phyloP scores from a whole-genome alignment of 2,797 vertebrate genomes.

The Carapus acus region DNA sequence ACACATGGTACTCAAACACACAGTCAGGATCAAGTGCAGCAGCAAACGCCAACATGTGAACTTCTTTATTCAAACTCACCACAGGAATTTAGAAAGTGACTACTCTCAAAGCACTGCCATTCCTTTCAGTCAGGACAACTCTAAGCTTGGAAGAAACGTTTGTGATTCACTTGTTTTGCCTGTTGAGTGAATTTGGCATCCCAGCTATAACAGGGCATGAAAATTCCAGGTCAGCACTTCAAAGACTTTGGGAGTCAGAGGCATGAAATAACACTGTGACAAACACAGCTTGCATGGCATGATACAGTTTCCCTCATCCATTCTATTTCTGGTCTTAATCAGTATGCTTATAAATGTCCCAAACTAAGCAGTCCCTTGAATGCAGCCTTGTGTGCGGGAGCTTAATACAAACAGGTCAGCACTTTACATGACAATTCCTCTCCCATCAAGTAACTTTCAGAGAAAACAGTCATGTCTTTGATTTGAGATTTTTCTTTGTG shows the following conservation, averaged over 20 bases:
- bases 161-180: conserved; percentile 48
- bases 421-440: conserved; percentile 31
- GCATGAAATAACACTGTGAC: conserved; percentile 70
- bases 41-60: background rate
- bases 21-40: conserved; percentile 8
- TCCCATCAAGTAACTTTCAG: no score
- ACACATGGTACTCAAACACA: conserved; percentile 27
- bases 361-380: conserved; percentile 59
- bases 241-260: conserved; percentile 61
- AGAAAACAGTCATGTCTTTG: no score
- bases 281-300: conserved; percentile 61
- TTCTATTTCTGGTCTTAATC: conserved; percentile 55
- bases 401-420: conserved; percentile 53
- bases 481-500: no score
- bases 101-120: conserved; percentile 6
- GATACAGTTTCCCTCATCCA: conserved; percentile 54
- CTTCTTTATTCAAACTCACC: background rate
- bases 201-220: conserved; percentile 44
- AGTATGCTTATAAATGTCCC: conserved; percentile 51
- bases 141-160: conserved; percentile 34
- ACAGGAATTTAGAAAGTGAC: background rate
- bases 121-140: conserved; percentile 24
- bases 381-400: conserved; percentile 43
- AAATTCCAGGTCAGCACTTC: conserved; percentile 48
- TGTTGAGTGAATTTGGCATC: conserved; percentile 45